Base-by-base conservation (phyloP, 2,113 vertebrate genomes). In the Protobothrops mucrosquamatus region DNA sequence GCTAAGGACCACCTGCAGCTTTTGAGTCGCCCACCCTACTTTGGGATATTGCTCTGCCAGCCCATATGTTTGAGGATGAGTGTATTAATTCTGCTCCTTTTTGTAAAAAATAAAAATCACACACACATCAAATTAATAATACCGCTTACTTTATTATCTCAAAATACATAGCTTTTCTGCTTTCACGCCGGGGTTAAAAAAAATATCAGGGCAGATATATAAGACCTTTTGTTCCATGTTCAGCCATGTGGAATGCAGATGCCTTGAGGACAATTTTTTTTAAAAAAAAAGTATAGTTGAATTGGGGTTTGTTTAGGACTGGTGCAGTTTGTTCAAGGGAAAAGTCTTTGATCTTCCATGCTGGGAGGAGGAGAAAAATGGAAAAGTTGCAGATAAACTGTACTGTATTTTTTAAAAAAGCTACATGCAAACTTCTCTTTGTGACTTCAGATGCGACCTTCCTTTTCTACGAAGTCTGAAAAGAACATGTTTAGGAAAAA, bases 171-270 rank as follows among this genome's bases (percentile, higher is more conserved):
- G 92, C 89, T 48, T 94, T 88, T 93, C 94, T 94, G 91, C 94
- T 95, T 96, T 97, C 89, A 22, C 92, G 93, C 87, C 92, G 86
- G 88, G 90, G 91, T 94, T 96, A 94, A 96, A 96, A 94, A 96
- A 93, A 97, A 95, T 95, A 94, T 57, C 94, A 94, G 91, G 92
- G 85, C 90, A 89, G 93, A 89, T 93, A 96, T 95, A 97, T 92
- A 97, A 96, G 96, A 95, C 94, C 97, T 98, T 98, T 98, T 98
- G 98, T 98, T 98, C 97, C 95, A 93, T 98, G 97, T 94, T 94
- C 97, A 98, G 97, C 98, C 98, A 98, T 98, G 98, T 99, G 98
- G 96, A 97, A 97, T 98, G 97, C 98, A 98, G 98, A 98, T 99
- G 98, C 96, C 96, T 95, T 96, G 95, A 96, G 95, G 96, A 94